Evolutionary conservation across 64 coral and sea anemone species (phyloP), one percentile per base, ranked within the genome.

Genomic region (Montipora efflorescens): DNA sequence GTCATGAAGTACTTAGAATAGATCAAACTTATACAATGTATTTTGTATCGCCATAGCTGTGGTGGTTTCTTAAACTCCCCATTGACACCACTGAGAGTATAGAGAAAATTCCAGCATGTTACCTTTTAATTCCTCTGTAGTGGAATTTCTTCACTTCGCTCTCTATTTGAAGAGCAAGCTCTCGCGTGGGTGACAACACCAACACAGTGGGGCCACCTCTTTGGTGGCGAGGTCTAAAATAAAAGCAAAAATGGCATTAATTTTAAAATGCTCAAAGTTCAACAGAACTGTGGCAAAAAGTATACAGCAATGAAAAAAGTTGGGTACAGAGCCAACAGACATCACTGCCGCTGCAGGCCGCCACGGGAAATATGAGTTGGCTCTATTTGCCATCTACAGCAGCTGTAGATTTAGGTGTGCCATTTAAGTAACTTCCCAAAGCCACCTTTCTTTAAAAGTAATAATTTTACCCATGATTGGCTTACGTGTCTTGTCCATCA

Each of bases 111-210:
- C 28, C 3, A 50, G 15, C 11, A 67, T 9, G 11, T 57, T 62
- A 99, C 97, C 97, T 99, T 89, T 89, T 93, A 55, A 99, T 99
- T 92, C 97, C 97, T 67, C 87, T 90, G 84, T 99, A 99, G 3
- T 99, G 97, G 23, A 94, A 95, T n/a, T 99, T 99, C 18, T 99
- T 99, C 0, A 99, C 97, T 94, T 99, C 97, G 49, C 90, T 84
- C 70, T 99, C 92, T 57, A 99, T 99, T 73, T 99, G 97, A 25
- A 99, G 73, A 47, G 97, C 97, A 46, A 99, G 79, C 58, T 99
- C 97, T 36, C 97, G 89, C 15, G 97, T 99, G 72, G 97, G 97
- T 5, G 97, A 99, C 53, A 99, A 87, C 12, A 96, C 92, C 59
- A 99, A 69, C 28, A 99, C 93, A 45, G 88, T 93, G 13, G 97